Evolutionary conservation across 1,140 invertebrate species (phyloP).

Genomic region (Drosophila insularis): DNA sequence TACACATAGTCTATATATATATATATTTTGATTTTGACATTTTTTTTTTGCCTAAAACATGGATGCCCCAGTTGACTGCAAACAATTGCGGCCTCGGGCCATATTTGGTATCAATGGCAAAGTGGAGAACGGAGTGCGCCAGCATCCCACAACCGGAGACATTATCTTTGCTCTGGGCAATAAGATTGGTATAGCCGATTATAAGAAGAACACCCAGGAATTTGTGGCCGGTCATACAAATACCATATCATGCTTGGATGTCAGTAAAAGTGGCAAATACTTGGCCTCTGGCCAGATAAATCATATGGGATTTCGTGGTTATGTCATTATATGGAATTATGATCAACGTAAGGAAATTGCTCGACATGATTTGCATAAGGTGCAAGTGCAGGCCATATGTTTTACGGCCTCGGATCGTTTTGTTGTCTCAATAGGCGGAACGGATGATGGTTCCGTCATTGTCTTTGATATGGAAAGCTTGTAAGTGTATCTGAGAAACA

Average conservation of each 20-base stretch:
- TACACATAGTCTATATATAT: conserved; percentile 9
- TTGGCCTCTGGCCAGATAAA: conserved; percentile 95
- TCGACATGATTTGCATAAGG: conserved; percentile 92
- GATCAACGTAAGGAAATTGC: conserved; percentile 85
- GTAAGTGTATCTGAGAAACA: conserved; percentile 54
- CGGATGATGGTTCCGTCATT: conserved; percentile 92
- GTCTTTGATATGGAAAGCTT: conserved; percentile 88
- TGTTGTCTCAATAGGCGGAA: conserved; percentile 92
- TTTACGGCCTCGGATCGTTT: conserved; percentile 92
- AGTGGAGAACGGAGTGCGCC: conserved; percentile 87
- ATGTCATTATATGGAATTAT: conserved; percentile 94
- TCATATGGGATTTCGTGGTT: conserved; percentile 94
- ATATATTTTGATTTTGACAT: conserved; percentile 28
- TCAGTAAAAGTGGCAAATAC: conserved; percentile 90
- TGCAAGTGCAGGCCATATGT: conserved; percentile 90
- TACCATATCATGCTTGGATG: conserved; percentile 90
- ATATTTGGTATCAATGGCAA: conserved; percentile 90
- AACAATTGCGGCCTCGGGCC: conserved; percentile 85
- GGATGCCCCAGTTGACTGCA: conserved; percentile 27
- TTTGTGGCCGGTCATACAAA: conserved; percentile 93
- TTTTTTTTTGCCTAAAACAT: conserved; percentile 24
- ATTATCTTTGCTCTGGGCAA: conserved; percentile 93
- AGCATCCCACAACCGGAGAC: conserved; percentile 90
- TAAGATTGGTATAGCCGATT: conserved; percentile 91
- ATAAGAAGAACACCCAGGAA: conserved; percentile 87